Base-by-base conservation (phyloP, 2,113 vertebrate genomes). In the Labeo catla region DNA sequence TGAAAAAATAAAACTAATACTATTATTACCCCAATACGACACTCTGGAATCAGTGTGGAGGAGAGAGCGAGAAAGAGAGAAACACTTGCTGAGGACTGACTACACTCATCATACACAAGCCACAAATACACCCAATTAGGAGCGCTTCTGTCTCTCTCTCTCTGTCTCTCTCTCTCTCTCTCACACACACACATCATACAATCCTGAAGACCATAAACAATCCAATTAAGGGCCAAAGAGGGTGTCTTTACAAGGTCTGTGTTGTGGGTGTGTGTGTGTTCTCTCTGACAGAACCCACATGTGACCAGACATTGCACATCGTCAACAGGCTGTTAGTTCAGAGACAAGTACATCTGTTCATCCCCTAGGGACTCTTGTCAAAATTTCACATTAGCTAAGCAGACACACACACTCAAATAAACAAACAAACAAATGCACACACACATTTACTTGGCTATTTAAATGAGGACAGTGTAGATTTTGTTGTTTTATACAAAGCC, bases 311-410 rank as follows among this genome's bases (percentile, higher is more conserved):
- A 79, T 68, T 83, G 70, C 65, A 84, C 82, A 34, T 73, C 59
- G 59, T 87, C 85, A 87, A 74, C 77, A 82, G 81, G 82, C 68
- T 84, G 85, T 89, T 86, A 87, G 83, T 70, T 82, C 85, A 82
- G 74, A 84, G 88, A 89, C 88, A 89, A 84, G 82, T 89, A 89
- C 85, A 89, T 87, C 82, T 89, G 88, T 84, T 84, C 85, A 52
- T 87, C 50, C 21, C 85, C 82, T 63, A 81, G 88, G 81, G 85
- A 73, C 80, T 83, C 77, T 81, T 84, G 81, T 87, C 85, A 87
- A 86, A 84, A 86, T 81, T 68, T 50, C 86, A 70, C 52, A 57
- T 61, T 76, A 84, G 28, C 15, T 65, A 86, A 80, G 81, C 84
- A 86, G 76, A 83, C 79, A 63, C 77, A 81, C 83, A 85, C 23